Evolutionary conservation across 2,888 invertebrate genomes (phyloP).

Genomic region (Periphyllus acericola): DNA sequence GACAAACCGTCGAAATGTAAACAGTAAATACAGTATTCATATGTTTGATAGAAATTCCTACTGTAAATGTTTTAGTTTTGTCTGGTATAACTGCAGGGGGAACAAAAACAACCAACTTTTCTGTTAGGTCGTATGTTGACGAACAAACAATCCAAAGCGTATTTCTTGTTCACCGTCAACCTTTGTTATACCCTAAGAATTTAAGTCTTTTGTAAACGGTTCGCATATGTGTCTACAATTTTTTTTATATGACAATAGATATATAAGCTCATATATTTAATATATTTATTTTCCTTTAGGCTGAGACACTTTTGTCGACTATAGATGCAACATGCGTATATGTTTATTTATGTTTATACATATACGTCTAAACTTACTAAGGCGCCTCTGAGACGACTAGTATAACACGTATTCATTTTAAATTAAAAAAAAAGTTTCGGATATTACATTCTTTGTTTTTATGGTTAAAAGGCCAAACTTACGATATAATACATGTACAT

Average conservation of each 20-base stretch:
- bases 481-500: neutral
- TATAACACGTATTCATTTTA: neutral
- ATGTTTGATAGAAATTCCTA: neutral
- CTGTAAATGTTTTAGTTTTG: constrained; percentile 8
- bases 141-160: neutral
- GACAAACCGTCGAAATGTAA: neutral
- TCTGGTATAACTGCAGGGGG: neutral
- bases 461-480: constrained; percentile 2
- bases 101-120: constrained; percentile 19
- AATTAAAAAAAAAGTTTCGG: constrained; percentile 40
- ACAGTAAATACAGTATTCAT: constrained; percentile 3
- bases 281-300: constrained; percentile 19
- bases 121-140: constrained; percentile 7
- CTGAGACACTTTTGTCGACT: neutral
- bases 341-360: neutral
- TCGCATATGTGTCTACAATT: neutral
- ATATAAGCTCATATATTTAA: neutral
- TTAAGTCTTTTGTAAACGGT: constrained; percentile 26
- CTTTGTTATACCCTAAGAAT: constrained; percentile 5
- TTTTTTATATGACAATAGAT: neutral
- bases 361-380: neutral
- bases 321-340: neutral
- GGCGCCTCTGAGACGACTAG: constrained; percentile 28
- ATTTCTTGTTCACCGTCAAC: constrained; percentile 20
- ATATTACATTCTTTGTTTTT: constrained; percentile 19